phyloP scores from a whole-genome alignment of 2,888 invertebrate genomes.

The Maniola hyperantus region DNA sequence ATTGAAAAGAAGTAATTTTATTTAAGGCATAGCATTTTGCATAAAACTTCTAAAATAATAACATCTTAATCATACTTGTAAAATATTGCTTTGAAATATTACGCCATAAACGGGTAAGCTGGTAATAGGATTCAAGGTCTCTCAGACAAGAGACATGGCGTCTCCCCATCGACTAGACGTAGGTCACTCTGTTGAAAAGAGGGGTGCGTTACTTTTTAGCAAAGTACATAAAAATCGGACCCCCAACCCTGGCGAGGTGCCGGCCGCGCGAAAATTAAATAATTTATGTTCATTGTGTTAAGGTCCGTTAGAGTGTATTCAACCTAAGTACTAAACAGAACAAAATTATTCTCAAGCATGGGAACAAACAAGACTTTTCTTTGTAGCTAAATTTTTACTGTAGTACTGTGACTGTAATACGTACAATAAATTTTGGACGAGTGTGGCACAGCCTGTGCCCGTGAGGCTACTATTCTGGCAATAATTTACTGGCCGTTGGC shows the following conservation, averaged over 20 bases:
- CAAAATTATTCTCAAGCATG: background rate
- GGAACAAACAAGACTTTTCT: background rate
- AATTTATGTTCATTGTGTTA: slow-evolving; percentile 55
- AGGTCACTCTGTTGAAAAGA: too few relatives aligned
- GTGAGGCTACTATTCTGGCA: slow-evolving; percentile 38
- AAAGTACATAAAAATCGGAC: slow-evolving; percentile 40
- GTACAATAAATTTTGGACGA: slow-evolving; percentile 15
- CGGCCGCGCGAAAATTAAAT: slow-evolving; percentile 51
- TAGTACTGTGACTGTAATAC: too few relatives aligned
- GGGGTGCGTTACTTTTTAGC: background rate
- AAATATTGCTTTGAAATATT: background rate
- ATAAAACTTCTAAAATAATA: too few relatives aligned
- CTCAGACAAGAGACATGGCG: background rate
- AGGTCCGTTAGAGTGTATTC: slow-evolving; percentile 29
- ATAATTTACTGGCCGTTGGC: slow-evolving; percentile 42
- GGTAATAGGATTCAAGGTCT: too few relatives aligned
- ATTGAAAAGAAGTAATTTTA: too few relatives aligned
- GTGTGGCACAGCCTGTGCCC: slow-evolving; percentile 19
- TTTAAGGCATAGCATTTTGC: too few relatives aligned
- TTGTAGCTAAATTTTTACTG: background rate
- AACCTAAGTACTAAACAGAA: slow-evolving; percentile 7
- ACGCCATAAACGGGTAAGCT: too few relatives aligned
- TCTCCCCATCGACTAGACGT: background rate
- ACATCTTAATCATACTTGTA: too few relatives aligned
- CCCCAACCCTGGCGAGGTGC: slow-evolving; percentile 37